phyloP scores from a whole-genome alignment of 2,113 vertebrate species.

The Seriola dumerili region DNA sequence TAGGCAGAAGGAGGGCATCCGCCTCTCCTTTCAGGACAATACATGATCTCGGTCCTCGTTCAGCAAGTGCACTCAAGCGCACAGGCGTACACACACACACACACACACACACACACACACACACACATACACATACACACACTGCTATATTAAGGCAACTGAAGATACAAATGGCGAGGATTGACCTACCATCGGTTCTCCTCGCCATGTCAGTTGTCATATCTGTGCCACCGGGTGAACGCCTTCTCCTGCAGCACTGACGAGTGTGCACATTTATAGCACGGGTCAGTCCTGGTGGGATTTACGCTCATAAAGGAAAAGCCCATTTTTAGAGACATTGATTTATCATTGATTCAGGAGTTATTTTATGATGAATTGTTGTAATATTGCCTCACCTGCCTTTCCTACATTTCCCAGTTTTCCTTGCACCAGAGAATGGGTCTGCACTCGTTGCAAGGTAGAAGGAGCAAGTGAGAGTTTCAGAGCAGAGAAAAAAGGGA shows the following conservation, averaged over 20 bases:
- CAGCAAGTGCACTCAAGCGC: slow-evolving; percentile 39
- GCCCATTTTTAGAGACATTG: neutral
- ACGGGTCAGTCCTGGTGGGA: slow-evolving; percentile 35
- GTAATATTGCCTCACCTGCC: neutral
- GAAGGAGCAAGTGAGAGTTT: neutral
- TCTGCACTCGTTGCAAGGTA: neutral
- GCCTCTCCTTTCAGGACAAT: slow-evolving; percentile 19
- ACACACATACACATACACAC: neutral
- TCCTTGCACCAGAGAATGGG: neutral
- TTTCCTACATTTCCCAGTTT: neutral
- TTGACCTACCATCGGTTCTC: slow-evolving; percentile 42
- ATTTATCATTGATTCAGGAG: neutral
- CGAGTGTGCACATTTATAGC: slow-evolving; percentile 26
- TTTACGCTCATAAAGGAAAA: slow-evolving; percentile 10
- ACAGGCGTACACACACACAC: neutral
- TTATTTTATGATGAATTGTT: neutral
- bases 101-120: neutral
- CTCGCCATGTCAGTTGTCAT: neutral
- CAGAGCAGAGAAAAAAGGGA: neutral
- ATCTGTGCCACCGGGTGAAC: slow-evolving; percentile 38
- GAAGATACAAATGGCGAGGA: neutral
- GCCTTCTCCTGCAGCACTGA: neutral
- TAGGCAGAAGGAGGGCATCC: slow-evolving; percentile 71
- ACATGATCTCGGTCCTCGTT: slow-evolving; percentile 28
- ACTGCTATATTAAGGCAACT: neutral